Evolutionary conservation across 2,888 invertebrate genomes (phyloP).

Genomic region (Cerceris rybyensis): DNA sequence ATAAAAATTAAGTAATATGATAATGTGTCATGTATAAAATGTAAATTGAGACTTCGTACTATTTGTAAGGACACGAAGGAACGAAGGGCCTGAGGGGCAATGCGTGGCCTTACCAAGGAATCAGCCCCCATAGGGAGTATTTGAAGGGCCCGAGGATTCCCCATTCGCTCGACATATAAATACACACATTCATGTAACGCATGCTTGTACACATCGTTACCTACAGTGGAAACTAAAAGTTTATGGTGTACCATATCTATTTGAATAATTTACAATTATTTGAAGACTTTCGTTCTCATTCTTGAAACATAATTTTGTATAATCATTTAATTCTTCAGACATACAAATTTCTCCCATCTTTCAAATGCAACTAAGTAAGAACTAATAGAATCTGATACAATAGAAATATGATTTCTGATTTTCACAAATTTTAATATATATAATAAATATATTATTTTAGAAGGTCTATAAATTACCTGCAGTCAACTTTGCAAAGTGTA

Average conservation of each 20-base stretch:
- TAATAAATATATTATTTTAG: too few species aligned
- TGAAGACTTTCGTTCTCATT: too few species aligned
- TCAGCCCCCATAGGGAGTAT: constrained; percentile 76
- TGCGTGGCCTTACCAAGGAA: constrained; percentile 79
- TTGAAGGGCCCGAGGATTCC: constrained; percentile 68
- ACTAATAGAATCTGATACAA: too few species aligned
- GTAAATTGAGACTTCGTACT: too few species aligned
- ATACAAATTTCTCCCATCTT: neutral
- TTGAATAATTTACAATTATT: neutral
- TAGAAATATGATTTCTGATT: too few species aligned
- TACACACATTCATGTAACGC: constrained; percentile 36
- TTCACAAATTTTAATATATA: too few species aligned
- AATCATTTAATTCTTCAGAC: neutral
- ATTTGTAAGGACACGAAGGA: constrained; percentile 42
- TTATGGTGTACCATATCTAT: neutral
- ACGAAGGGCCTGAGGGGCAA: constrained; percentile 76
- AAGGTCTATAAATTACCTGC: too few species aligned
- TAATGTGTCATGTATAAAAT: too few species aligned
- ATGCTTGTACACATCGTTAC: constrained; percentile 41
- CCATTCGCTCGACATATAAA: constrained; percentile 52
- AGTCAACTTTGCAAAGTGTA: too few species aligned
- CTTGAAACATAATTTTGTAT: too few species aligned
- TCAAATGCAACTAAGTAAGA: too few species aligned
- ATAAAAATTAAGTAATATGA: too few species aligned
- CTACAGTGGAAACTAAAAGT: constrained; percentile 41